Percentiles rank a stretch among this genome's conserved stretches.
Conservation (phyloP, 2,797 vertebrate species). For the Protonibea diacanthus region DNA sequence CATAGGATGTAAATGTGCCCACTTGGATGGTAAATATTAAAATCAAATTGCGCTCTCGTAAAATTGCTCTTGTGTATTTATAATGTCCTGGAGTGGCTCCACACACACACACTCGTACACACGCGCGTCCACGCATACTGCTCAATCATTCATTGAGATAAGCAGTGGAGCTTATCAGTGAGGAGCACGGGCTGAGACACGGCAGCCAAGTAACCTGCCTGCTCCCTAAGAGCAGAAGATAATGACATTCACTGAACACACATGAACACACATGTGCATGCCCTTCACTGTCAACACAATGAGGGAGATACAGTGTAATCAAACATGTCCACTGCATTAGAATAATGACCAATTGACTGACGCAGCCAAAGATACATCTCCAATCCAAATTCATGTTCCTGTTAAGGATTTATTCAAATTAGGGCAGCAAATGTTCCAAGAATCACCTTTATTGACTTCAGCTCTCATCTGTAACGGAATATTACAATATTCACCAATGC, state of each 20-base stretch:
- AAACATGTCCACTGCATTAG: slow-evolving; percentile 28
- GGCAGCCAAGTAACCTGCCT: slow-evolving; percentile 65
- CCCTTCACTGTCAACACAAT: slow-evolving; percentile 59
- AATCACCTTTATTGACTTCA: slow-evolving; percentile 33
- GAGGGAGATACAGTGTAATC: slow-evolving; percentile 36
- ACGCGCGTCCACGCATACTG: slow-evolving; percentile 31
- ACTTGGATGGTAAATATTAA: slow-evolving; percentile 30
- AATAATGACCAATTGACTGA: slow-evolving; percentile 58
- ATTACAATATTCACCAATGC: slow-evolving; percentile 37
- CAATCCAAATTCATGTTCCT: slow-evolving; percentile 53
- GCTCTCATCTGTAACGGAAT: slow-evolving; percentile 17
- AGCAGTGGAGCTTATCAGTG: slow-evolving; percentile 71
- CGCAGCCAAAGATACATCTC: slow-evolving; percentile 26
- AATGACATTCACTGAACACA: slow-evolving; percentile 53
- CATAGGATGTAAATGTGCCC: not conserved
- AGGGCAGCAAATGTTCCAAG: slow-evolving; percentile 50
- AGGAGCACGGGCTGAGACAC: slow-evolving; percentile 58
- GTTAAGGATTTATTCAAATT: slow-evolving; percentile 55
- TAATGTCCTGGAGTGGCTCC: not conserved
- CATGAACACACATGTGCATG: slow-evolving; percentile 31
- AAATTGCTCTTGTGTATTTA: slow-evolving; percentile 32
- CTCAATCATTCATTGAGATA: slow-evolving; percentile 69
- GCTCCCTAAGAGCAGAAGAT: slow-evolving; percentile 55
- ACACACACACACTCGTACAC: slow-evolving; percentile 17
- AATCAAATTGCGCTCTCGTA: slow-evolving; percentile 29